These are phyloP conservation scores for cat (Felis catus) DNA, from an alignment of 2,113 vertebrate species.

Conservation along the genomic window F.catus_Fca126_mat1.0 CM031423.1:36104001-36104500, in stretches of 20 bases:
- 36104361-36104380: background rate
- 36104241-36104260: background rate
- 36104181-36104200: background rate
- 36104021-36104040: too few relatives aligned
- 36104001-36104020: background rate
- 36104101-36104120: background rate
- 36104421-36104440: background rate
- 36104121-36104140: background rate
- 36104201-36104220: background rate
- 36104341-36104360: background rate
- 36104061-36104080: background rate
- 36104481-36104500: background rate
- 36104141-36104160: background rate
- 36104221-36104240: background rate
- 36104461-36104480: background rate
- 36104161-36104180: background rate
- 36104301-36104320: background rate
- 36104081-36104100: background rate
- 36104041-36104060: accelerated
- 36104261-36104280: background rate
- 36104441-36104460: background rate
- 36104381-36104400: background rate
- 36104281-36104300: background rate
- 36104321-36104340: background rate
- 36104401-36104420: background rate